Percentiles rank a stretch among this genome's conserved stretches.
Conservation (phyloP, 2,113 vertebrate genomes). For the Hippocampus guttulatus region DNA sequence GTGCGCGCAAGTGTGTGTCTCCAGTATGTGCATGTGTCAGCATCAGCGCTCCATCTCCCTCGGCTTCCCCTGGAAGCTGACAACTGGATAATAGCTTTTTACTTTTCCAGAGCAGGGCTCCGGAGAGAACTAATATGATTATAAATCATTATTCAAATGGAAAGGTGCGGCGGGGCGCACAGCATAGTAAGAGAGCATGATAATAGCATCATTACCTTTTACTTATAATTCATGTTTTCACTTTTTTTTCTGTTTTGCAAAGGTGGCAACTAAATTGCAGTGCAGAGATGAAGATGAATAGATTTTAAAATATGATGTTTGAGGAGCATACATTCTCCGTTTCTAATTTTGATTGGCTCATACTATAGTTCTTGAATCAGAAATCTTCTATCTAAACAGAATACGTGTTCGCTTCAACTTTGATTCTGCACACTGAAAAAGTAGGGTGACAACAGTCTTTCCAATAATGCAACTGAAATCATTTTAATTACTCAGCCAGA, state of each 20-base stretch:
- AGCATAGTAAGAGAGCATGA: slow-evolving; percentile 75
- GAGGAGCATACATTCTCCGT: neutral
- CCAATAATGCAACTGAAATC: neutral
- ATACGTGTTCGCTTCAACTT: neutral
- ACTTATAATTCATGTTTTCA: slow-evolving; percentile 83
- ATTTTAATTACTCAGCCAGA: neutral
- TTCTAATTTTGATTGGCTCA: neutral
- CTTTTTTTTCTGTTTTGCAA: slow-evolving; percentile 64
- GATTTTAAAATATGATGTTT: slow-evolving; percentile 18
- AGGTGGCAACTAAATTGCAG: slow-evolving; percentile 76
- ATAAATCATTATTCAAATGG: slow-evolving; percentile 98
- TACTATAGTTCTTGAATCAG: neutral
- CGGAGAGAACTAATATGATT: slow-evolving; percentile 87
- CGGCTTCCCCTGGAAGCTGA: slow-evolving; percentile 79
- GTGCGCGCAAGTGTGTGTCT: slow-evolving; percentile 8
- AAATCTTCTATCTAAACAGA: neutral
- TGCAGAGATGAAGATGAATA: slow-evolving; percentile 31
- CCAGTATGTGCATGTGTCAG: slow-evolving; percentile 78
- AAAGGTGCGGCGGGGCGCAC: slow-evolving; percentile 78
- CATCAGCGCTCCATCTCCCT: slow-evolving; percentile 76
- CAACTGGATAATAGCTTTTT: slow-evolving; percentile 94
- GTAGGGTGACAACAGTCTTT: neutral
- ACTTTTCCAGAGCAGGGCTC: slow-evolving; percentile 89
- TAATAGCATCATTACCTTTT: slow-evolving; percentile 93
- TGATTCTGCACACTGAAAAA: no score